A percentile compares a stretch with the other conserved stretches of the same genome.
Evolutionary conservation across 2,113 vertebrate genomes (phyloP).

Genomic region (Myanophis thanlyinensis): DNA sequence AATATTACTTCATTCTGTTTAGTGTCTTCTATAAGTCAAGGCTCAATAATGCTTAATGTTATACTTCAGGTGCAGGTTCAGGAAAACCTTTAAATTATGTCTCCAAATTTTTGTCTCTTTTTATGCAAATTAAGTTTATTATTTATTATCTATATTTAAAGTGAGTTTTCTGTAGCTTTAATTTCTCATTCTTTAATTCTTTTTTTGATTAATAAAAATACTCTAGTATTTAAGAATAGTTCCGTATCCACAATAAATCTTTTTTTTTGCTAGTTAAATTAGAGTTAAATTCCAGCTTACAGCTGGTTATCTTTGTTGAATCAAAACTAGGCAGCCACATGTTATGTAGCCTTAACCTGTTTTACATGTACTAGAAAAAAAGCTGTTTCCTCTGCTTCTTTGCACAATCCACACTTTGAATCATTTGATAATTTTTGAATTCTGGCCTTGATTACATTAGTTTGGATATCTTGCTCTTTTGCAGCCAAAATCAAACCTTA

Average conservation of each 20-base stretch:
- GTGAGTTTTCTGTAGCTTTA: constrained; percentile 58
- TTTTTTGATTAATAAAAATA: background rate
- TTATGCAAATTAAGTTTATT: too few species aligned
- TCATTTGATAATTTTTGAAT: too few species aligned
- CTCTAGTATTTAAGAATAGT: background rate
- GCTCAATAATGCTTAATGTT: background rate
- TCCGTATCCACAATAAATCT: background rate
- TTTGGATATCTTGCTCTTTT: too few species aligned
- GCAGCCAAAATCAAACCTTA: too few species aligned
- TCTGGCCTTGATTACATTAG: too few species aligned
- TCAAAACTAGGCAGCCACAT: too few species aligned
- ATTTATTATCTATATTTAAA: constrained; percentile 33
- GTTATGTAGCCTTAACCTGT: too few species aligned
- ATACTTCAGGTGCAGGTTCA: background rate
- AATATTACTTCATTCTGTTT: accelerated
- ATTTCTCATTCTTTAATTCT: constrained; percentile 16
- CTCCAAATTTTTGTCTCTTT: constrained; percentile 8
- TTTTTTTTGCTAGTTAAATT: background rate
- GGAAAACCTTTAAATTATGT: constrained; percentile 12
- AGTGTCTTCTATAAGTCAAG: background rate
- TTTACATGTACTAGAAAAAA: too few species aligned
- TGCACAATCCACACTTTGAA: too few species aligned
- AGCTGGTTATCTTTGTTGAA: too few species aligned
- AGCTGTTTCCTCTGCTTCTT: too few species aligned
- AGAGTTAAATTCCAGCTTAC: too few species aligned